Evolutionary conservation across 2,797 vertebrate genomes (phyloP).

Genomic region (Gastrophryne carolinensis): DNA sequence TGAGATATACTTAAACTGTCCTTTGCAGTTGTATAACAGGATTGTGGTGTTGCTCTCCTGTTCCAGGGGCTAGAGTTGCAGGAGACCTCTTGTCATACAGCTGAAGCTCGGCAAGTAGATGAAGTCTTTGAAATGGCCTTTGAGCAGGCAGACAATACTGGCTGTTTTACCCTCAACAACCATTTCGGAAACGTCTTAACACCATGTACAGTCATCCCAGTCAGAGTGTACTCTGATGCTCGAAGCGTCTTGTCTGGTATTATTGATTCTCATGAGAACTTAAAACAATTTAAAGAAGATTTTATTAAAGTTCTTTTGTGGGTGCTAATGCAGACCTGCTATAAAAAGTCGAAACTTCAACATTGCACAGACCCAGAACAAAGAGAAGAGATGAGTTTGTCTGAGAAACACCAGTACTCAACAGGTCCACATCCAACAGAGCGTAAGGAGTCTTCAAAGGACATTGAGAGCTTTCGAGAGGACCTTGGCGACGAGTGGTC

Average conservation of each 20-base stretch:
- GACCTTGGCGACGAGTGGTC: slow-evolving; percentile 84
- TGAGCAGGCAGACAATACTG: slow-evolving; percentile 75
- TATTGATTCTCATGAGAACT: slow-evolving; percentile 91
- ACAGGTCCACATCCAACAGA: slow-evolving; percentile 51
- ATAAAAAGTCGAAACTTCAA: slow-evolving; percentile 69
- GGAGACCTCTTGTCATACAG: slow-evolving; percentile 95
- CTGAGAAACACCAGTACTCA: slow-evolving; percentile 43
- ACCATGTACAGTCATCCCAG: slow-evolving; percentile 82
- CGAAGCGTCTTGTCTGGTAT: slow-evolving; percentile 90
- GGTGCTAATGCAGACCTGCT: slow-evolving; percentile 85
- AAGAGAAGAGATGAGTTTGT: slow-evolving; percentile 35
- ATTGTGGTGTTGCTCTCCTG: slow-evolving; percentile 18
- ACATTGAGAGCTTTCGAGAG: slow-evolving; percentile 81
- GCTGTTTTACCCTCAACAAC: slow-evolving; percentile 77
- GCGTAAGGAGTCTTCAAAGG: slow-evolving; percentile 67
- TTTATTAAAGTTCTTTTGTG: slow-evolving; percentile 90
- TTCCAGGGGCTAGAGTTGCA: slow-evolving; percentile 91
- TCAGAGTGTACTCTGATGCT: slow-evolving; percentile 89
- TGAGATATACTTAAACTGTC: too few species aligned
- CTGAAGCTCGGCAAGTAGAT: slow-evolving; percentile 90
- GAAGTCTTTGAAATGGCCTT: slow-evolving; percentile 93
- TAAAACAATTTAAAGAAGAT: slow-evolving; percentile 89
- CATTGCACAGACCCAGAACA: slow-evolving; percentile 54
- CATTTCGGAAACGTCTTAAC: slow-evolving; percentile 90
- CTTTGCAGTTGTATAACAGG: too few species aligned